These are phyloP conservation scores for Eremophila alpestris DNA, from an alignment of 2,797 vertebrate species.

Conservation along the genomic window DNA sequence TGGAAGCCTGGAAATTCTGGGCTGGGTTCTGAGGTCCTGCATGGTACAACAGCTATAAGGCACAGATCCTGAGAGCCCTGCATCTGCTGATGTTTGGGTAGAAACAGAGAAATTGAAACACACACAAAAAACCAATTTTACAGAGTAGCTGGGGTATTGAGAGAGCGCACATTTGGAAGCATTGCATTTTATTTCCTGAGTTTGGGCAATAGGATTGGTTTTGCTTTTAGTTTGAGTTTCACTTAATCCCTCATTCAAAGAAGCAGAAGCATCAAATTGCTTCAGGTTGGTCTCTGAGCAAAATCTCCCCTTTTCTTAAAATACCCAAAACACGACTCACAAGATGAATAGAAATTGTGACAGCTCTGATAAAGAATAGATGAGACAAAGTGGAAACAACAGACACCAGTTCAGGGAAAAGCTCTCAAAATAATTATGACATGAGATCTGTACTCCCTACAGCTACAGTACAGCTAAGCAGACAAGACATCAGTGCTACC, in stretches of 20 bases:
- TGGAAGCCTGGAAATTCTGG: conserved; percentile 19
- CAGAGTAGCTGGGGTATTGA: background rate
- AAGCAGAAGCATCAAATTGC: background rate
- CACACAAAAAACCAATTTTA: background rate
- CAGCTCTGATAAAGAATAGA: background rate
- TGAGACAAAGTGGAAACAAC: background rate
- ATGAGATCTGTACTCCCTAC: background rate
- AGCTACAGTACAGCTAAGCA: background rate
- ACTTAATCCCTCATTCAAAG: background rate
- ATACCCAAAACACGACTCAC: background rate
- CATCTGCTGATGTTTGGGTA: background rate
- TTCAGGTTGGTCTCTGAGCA: background rate
- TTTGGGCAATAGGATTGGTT: background rate
- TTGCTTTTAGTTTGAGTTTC: background rate
- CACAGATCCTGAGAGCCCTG: background rate
- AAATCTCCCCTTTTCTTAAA: background rate
- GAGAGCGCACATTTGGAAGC: background rate
- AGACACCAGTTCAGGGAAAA: background rate
- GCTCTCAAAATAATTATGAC: background rate
- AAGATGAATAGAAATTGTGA: background rate
- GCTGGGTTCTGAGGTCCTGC: conserved; percentile 12
- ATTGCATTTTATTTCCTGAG: background rate
- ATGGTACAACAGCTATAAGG: background rate
- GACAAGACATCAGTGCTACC: background rate
- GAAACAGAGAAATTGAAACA: background rate